Evolutionary conservation across 2,888 invertebrate species (phyloP).

Genomic region (Dione juno): DNA sequence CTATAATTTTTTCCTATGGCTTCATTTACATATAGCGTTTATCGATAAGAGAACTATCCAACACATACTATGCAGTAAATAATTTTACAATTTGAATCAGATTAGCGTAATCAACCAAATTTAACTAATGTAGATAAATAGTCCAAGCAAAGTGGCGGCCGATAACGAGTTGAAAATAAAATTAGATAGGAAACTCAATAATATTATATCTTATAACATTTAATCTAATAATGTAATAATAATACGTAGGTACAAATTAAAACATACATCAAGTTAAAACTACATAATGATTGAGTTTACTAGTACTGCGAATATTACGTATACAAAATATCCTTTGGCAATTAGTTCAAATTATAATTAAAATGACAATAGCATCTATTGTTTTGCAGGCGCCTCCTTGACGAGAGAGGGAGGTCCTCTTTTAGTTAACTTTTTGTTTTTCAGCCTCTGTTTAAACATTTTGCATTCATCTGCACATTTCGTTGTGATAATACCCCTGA

Average conservation of each 20-base stretch:
- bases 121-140: too few species aligned
- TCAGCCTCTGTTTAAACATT: conserved; percentile 76
- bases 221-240: not conserved
- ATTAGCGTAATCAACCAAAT: too few species aligned
- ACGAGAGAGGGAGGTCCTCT: conserved; percentile 4
- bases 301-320: conserved; percentile 27
- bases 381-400: not conserved
- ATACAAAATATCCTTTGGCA: conserved; percentile 29
- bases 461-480: conserved; percentile 86
- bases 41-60: too few species aligned
- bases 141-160: too few species aligned
- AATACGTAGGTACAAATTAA: not conserved
- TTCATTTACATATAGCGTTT: too few species aligned
- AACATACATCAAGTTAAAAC: conserved; percentile 1
- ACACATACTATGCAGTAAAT: too few species aligned
- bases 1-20: too few species aligned
- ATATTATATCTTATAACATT: not conserved
- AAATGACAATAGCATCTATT: not conserved
- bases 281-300: conserved; percentile 23
- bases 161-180: not conserved
- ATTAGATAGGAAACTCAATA: not conserved
- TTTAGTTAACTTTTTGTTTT: conserved; percentile 58
- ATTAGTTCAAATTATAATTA: conserved; percentile 10
- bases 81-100: too few species aligned
- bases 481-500: conserved; percentile 83